Evolutionary conservation across 64 coral and sea anemone species (phyloP).

Genomic region (Acropora tenuis): DNA sequence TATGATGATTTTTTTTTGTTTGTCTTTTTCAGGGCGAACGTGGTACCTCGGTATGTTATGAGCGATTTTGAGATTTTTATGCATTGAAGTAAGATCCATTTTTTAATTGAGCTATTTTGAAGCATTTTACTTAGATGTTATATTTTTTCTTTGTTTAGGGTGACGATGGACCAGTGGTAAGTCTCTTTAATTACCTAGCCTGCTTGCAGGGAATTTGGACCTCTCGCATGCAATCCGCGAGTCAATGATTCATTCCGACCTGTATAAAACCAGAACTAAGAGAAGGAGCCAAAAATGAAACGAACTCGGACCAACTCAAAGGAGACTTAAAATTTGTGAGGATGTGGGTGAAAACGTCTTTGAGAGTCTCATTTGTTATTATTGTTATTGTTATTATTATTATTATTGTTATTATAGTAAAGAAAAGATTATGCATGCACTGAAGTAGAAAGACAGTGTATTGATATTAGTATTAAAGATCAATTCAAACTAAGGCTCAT

Average conservation of each 20-base stretch:
- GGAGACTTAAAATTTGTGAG: too few relatives aligned
- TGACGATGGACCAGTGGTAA: constrained; percentile 53
- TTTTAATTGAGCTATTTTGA: neutral
- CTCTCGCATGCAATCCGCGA: neutral
- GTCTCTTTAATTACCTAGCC: neutral
- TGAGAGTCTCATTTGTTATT: too few relatives aligned
- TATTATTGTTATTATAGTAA: too few relatives aligned
- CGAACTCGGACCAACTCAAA: too few relatives aligned
- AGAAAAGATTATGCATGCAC: too few relatives aligned
- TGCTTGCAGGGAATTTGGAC: neutral
- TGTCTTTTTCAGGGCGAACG: constrained; percentile 57
- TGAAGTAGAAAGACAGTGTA: too few relatives aligned
- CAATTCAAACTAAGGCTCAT: too few relatives aligned
- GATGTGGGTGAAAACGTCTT: too few relatives aligned
- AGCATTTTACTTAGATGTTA: neutral
- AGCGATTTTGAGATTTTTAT: neutral
- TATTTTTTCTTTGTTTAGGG: constrained; percentile 27
- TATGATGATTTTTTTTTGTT: constrained; percentile 1
- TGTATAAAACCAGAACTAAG: too few relatives aligned
- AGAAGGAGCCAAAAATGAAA: too few relatives aligned
- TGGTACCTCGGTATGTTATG: constrained; percentile 38
- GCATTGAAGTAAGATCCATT: neutral
- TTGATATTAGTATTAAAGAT: neutral
- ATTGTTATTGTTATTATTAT: too few relatives aligned
- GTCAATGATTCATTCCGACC: neutral